These are phyloP conservation scores for Junonia oenone DNA, from an alignment of 2,888 invertebrate species.

Conservation along the genomic window DNA sequence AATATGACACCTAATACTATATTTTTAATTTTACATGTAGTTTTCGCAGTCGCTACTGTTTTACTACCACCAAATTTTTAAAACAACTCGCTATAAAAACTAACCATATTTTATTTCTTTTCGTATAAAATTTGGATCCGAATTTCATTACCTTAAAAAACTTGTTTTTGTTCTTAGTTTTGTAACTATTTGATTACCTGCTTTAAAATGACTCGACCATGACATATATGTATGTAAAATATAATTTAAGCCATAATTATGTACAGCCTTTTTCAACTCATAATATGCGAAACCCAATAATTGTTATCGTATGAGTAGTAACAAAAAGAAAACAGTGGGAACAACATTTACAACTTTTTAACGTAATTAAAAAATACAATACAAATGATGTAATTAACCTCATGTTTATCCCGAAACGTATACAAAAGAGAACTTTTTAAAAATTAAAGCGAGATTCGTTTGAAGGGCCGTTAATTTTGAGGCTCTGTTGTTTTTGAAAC, in stretches of 20 bases:
- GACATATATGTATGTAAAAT: too few relatives aligned
- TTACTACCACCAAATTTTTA: neutral
- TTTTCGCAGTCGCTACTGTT: neutral
- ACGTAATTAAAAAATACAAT: neutral
- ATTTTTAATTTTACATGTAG: neutral
- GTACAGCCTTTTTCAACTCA: too few relatives aligned
- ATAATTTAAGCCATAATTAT: too few relatives aligned
- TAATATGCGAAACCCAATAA: too few relatives aligned
- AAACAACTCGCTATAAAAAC: neutral
- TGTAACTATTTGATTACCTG: too few relatives aligned
- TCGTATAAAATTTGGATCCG: neutral
- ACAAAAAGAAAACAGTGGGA: too few relatives aligned
- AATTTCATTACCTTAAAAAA: neutral
- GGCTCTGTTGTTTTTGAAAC: conserved; percentile 36
- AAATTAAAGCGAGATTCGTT: conserved; percentile 44
- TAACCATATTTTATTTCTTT: neutral
- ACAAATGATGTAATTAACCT: neutral
- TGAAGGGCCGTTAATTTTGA: conserved; percentile 15
- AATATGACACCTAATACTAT: neutral
- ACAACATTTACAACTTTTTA: neutral
- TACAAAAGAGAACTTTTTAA: conserved; percentile 36
- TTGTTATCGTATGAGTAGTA: too few relatives aligned
- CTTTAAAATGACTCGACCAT: too few relatives aligned
- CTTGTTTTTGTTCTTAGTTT: too few relatives aligned
- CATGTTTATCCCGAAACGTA: neutral